A percentile compares a stretch with the other conserved stretches of the same genome.
These are phyloP conservation scores for Bombus soroeensis DNA, from an alignment of 1,140 invertebrate species.

Conservation along the genomic window DNA sequence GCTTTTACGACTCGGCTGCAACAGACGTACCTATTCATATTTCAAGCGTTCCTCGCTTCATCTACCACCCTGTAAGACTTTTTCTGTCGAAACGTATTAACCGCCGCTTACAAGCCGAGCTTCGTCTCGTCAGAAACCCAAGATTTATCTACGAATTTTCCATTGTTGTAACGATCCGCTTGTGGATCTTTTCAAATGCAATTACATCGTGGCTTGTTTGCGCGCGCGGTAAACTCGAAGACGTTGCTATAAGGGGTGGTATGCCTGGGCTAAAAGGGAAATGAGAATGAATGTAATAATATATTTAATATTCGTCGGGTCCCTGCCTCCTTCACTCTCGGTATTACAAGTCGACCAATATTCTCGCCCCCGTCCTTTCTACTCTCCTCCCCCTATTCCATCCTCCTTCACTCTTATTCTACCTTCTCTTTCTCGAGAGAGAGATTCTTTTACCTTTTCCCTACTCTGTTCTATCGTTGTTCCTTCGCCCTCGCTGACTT, in stretches of 20 bases:
- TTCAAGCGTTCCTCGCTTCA: conserved; percentile 20
- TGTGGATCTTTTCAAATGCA: conserved; percentile 1
- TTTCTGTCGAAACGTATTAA: conserved; percentile 4
- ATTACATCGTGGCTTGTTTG: conserved; percentile 54
- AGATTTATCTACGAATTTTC: conserved; percentile 18
- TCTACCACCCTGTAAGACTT: neutral
- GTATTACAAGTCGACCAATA: conserved; percentile 82
- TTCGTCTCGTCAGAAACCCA: neutral
- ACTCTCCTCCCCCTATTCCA: neutral
- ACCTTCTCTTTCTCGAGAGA: neutral
- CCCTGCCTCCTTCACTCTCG: conserved; percentile 76
- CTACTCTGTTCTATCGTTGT: neutral
- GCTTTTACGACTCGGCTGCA: conserved; percentile 12
- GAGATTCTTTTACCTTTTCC: neutral
- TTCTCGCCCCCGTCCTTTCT: conserved; percentile 77
- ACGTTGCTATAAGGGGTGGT: conserved; percentile 57
- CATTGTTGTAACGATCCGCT: neutral
- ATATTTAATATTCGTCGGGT: conserved; percentile 82
- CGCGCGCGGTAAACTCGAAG: conserved; percentile 35
- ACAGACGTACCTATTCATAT: conserved; percentile 21
- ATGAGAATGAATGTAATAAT: conserved; percentile 83
- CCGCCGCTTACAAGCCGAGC: neutral
- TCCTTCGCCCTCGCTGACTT: conserved; percentile 47
- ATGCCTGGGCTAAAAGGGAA: conserved; percentile 76
- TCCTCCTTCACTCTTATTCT: neutral